A percentile compares a stretch with the other conserved stretches of the same genome.
Conservation (phyloP, 2,888 invertebrate genomes). For the Megaustenia siamemsis region DNA sequence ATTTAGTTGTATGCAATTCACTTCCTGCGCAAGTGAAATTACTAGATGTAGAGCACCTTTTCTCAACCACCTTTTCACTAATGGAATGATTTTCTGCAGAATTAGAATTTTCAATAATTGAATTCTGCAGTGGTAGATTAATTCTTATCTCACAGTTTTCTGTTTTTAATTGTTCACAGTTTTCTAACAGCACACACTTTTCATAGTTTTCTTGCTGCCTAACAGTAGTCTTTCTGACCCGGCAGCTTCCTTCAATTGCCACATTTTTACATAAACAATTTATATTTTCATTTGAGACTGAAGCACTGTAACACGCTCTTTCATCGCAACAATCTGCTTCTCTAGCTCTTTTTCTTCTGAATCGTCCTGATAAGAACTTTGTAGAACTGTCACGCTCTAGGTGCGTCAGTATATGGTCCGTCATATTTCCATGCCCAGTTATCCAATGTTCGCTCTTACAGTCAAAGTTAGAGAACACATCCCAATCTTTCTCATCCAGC, state of each 20-base stretch:
- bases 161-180: not conserved
- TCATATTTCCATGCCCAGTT: slow-evolving; percentile 81
- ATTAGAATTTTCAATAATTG: not conserved
- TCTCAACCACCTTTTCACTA: slow-evolving; percentile 26
- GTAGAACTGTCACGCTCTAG: slow-evolving; percentile 68
- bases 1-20: not conserved
- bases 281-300: not conserved
- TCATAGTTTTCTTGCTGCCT: not conserved
- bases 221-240: not conserved
- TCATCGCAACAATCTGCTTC: slow-evolving; percentile 12
- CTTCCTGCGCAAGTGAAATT: not conserved
- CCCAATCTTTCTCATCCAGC: slow-evolving; percentile 89
- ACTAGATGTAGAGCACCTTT: not conserved
- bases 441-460: slow-evolving; percentile 79
- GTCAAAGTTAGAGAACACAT: slow-evolving; percentile 82
- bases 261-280: not conserved
- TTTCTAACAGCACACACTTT: not conserved
- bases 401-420: slow-evolving; percentile 89
- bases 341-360: slow-evolving; percentile 61
- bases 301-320: not conserved
- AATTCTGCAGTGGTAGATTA: not conserved
- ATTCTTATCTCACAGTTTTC: not conserved
- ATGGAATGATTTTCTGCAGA: slow-evolving; percentile 32
- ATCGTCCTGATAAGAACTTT: slow-evolving; percentile 66
- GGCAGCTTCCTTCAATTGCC: not conserved